Conservation (phyloP, 2,888 invertebrate species). For the Blomia tropicalis region DNA sequence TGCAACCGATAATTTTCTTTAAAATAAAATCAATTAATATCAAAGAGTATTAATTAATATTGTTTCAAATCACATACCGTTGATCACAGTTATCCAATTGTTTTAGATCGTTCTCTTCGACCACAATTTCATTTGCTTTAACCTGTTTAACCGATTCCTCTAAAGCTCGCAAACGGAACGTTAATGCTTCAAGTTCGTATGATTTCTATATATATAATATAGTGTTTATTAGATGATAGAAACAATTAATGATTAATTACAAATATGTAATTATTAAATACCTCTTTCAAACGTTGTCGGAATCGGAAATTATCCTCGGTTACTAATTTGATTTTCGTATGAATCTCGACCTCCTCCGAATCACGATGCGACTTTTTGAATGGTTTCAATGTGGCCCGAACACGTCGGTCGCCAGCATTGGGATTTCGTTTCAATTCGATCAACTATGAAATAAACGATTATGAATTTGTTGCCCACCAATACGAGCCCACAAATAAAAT, state of each 20-base stretch:
- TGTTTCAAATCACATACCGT: neutral
- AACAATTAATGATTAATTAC: neutral
- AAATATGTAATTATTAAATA: conserved; percentile 25
- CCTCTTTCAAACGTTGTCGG: conserved; percentile 60
- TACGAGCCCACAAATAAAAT: neutral
- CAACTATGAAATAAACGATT: conserved; percentile 43
- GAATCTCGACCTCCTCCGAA: conserved; percentile 53
- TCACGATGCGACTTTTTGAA: conserved; percentile 50
- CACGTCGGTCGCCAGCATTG: conserved; percentile 62
- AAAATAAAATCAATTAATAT: neutral
- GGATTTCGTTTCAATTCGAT: conserved; percentile 74
- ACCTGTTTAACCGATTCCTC: conserved; percentile 21
- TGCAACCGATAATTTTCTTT: conserved; percentile 13
- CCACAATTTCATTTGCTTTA: conserved; percentile 9
- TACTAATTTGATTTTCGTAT: conserved; percentile 63
- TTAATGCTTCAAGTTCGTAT: conserved; percentile 27
- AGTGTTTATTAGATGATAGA: neutral
- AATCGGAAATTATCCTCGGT: conserved; percentile 67
- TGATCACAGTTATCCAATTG: conserved; percentile 18
- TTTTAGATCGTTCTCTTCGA: conserved; percentile 14
- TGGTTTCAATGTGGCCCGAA: conserved; percentile 69
- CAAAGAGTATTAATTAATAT: neutral
- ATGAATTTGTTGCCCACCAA: too few species aligned
- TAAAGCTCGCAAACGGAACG: conserved; percentile 24
- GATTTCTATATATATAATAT: conserved; percentile 23